Conservation (phyloP, 2,113 vertebrate genomes). For the Genyomyrus donnyi region DNA sequence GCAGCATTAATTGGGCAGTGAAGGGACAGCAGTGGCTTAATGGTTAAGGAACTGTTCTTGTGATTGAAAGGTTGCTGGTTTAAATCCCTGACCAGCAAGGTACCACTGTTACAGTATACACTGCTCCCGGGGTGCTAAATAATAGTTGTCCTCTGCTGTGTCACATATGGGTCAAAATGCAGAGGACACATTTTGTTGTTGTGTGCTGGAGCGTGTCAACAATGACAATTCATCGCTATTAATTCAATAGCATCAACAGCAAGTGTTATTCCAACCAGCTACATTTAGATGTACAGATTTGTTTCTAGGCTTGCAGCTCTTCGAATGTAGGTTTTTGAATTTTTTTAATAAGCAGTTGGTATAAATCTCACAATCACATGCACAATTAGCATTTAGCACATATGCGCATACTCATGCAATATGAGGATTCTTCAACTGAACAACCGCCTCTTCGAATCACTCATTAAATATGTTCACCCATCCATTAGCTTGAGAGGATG, state of each 20-base stretch:
- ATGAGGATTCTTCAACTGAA: background rate
- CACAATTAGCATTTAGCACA: background rate
- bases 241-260: background rate
- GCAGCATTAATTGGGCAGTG: too few species aligned
- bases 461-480: background rate
- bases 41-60: too few species aligned
- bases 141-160: too few species aligned
- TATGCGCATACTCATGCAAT: background rate
- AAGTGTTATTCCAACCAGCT: background rate
- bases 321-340: background rate
- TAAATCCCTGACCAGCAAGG: too few species aligned
- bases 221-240: too few species aligned
- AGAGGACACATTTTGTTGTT: too few species aligned
- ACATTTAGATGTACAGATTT: background rate
- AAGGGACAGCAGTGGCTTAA: too few species aligned
- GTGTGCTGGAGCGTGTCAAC: too few species aligned
- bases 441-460: background rate
- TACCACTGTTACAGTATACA: too few species aligned
- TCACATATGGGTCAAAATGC: too few species aligned
- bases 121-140: too few species aligned
- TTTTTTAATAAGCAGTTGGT: background rate
- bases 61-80: too few species aligned
- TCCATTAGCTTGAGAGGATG: background rate
- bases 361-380: background rate
- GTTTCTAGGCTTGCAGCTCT: background rate